Evolutionary conservation across 2,888 invertebrate genomes (phyloP), one percentile per base, ranked within the genome.

Genomic region (Microctonus aethiopoides): DNA sequence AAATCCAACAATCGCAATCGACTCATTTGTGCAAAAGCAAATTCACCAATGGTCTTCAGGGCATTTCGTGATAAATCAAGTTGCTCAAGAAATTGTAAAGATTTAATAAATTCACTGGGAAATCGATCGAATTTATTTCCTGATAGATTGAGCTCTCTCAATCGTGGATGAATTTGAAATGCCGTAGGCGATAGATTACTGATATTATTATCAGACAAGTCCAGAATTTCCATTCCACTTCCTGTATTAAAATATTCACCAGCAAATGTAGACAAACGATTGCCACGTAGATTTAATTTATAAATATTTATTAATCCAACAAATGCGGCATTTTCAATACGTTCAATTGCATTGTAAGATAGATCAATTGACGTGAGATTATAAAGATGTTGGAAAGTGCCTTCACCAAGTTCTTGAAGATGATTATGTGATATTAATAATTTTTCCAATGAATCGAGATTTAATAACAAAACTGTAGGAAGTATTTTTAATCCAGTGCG

Each of bases 231-330:
- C 56, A 96, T 88, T 72, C 93, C 92, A 0, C 94, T 94, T 52
- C 94, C 94, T 0, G 94, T 94, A 76, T 94, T 94, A 83, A 95
- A 95, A 83, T 93, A 92, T 87, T 95, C 95, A 1, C 95, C 95
- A 86, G 93, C 92, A 85, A 95, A 95, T 0, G 93, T 92, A 41
- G 90, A 92, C 75, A 96, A 84, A 80, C 92, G 92, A 85, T 97
- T 96, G 1, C 93, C 93, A 78, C 90, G 91, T 6, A 96, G 84
- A 74, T 91, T 91, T 65, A 96, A 86, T 66, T 90, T 89, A 82
- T 91, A 91, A 51, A 97, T 89, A 70, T 92, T 91, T 88, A 92
- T 92, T 0, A 95, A 90, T 76, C 94, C 93, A 0, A 93, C 91
- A 84, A 96, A 96, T 0, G 94, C 91, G 0, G 92, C 91, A 22